Conservation (phyloP, 2,797 vertebrate species). For the Acestrorhynchus altus region DNA sequence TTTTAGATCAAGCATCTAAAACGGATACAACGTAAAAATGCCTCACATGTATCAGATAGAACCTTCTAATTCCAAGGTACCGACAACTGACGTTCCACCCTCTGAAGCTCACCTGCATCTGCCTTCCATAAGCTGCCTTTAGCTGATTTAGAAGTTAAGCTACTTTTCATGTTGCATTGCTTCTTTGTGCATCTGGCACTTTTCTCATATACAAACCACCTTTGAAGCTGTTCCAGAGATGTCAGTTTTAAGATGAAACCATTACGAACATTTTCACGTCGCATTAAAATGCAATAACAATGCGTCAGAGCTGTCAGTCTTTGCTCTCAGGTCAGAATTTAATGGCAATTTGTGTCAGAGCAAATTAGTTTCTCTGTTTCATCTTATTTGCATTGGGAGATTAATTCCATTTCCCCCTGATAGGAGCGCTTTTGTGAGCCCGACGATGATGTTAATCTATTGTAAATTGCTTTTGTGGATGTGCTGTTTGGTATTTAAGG, state of each 20-base stretch:
- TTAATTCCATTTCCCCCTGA: constrained; percentile 18
- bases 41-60: too few relatives aligned
- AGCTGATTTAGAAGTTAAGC: neutral
- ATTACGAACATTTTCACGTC: neutral
- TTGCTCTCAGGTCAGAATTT: constrained; percentile 1
- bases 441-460: constrained; percentile 7
- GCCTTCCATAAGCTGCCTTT: neutral
- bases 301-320: constrained; percentile 18
- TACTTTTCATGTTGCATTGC: neutral
- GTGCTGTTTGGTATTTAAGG: constrained; percentile 25
- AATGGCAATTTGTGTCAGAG: constrained; percentile 27
- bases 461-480: constrained; percentile 16
- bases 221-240: neutral
- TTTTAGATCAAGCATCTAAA: too few relatives aligned
- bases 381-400: constrained; percentile 37
- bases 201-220: neutral
- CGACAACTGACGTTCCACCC: neutral
- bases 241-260: neutral
- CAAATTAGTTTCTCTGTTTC: constrained; percentile 30
- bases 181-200: neutral
- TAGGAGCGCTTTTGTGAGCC: neutral
- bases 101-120: too few relatives aligned
- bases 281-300: constrained; percentile 1
- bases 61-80: too few relatives aligned
- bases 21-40: too few relatives aligned